Base-by-base conservation (phyloP, 2,797 vertebrate species). In the Strix occidentalis region DNA sequence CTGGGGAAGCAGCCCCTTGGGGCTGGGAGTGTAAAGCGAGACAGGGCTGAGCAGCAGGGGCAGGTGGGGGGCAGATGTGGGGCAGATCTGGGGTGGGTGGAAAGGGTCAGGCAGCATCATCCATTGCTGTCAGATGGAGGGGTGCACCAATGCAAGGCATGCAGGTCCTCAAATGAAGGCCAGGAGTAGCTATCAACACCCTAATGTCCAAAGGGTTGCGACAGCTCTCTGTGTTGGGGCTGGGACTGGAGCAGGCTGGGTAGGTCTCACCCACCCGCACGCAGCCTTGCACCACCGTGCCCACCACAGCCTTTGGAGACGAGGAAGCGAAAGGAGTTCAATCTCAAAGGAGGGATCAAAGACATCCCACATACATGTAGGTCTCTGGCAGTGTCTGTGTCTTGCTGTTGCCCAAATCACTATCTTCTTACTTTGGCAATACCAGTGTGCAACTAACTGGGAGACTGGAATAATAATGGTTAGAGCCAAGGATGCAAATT, bases 141-240 rank as follows among this genome's bases (percentile, higher is more conserved):
- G 16, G 6, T 48, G 45, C 9, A 6, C 28, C 3, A 1, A 4
- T n/a, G 19, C 5, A 85, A 83, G 21, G 13, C 48, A 37, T 5
- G 4, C 5, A 25, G n/a, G 28, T 19, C 53, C 15, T 66, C 56
- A 37, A 35, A 57, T 12, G 33, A 93, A 65, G 29, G 11, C 9
- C 15, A 21, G 41, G 46, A 87, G 18, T 16, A 89, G 5, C 33
- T 41, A 18, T 13, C 48, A 51, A 14, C 20, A 45, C 24, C 18
- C 10, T 66, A 33, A 35, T 31, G 25, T 20, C 23, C 48, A 18
- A 79, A 74, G 39, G 61, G 6, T 25, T 35, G 11, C 21, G 31
- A 26, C 31, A 58, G 16, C 16, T 48, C 3, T 43, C 23, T 0
- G 2, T 18, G 24, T 21, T 0, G 0, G 16, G 24, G n/a, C 43